Evolutionary conservation across 2,113 vertebrate species (phyloP).

Genomic region (Dicrurus megarhynchus): DNA sequence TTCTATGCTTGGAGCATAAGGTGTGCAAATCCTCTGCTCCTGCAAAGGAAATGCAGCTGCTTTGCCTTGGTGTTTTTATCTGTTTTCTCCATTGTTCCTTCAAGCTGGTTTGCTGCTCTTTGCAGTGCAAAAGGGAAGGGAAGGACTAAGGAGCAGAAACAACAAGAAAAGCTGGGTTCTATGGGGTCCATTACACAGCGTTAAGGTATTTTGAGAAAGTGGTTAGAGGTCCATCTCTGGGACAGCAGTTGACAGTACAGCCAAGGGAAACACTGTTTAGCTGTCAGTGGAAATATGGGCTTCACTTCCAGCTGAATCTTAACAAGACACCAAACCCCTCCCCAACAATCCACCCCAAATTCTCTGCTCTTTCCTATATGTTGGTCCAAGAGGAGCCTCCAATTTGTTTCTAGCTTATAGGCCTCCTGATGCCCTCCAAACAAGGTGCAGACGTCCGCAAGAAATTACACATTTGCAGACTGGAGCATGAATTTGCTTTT

Average conservation of each 20-base stretch:
- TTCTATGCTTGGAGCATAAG: not conserved
- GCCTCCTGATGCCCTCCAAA: not conserved
- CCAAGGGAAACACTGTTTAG: not conserved
- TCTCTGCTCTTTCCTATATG: not conserved
- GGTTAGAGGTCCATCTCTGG: not conserved
- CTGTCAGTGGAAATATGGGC: not conserved
- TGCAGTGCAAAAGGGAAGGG: not conserved
- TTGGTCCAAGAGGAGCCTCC: not conserved
- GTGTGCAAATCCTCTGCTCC: not conserved
- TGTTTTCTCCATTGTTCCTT: not conserved
- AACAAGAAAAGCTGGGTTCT: not conserved
- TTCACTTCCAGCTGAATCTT: not conserved
- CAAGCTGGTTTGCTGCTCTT: not conserved
- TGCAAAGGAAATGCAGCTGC: not conserved
- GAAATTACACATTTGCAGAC: not conserved
- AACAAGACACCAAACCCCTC: not conserved
- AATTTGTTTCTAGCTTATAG: not conserved
- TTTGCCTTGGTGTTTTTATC: not conserved
- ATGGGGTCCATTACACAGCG: not conserved
- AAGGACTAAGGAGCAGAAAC: not conserved
- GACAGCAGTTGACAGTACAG: not conserved
- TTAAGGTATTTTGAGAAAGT: not conserved
- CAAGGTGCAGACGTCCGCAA: not conserved
- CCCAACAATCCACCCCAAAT: not conserved
- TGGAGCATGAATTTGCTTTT: not conserved